Base-by-base conservation (phyloP, 2,113 vertebrate genomes). In the Eulacestoma nigropectus region DNA sequence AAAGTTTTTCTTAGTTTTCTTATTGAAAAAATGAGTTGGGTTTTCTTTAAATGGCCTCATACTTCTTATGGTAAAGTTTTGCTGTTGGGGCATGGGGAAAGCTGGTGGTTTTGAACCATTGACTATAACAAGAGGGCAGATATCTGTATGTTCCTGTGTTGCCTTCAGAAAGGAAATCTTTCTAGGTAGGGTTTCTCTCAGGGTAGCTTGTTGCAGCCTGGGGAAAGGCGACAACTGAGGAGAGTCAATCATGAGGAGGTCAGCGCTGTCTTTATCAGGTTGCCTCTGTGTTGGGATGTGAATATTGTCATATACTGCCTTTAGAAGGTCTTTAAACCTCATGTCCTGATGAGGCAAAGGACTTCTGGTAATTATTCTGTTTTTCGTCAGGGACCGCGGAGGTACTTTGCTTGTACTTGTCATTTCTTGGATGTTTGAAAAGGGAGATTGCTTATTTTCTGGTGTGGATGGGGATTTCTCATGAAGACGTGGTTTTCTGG, bases 41-140 rank as follows among this genome's bases (percentile, higher is more conserved):
- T 97, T 98, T 84, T 98, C 97, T 87, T 97, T 98, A 89, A 98
- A 92, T 56, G 98, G 97, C 65, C 94, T 97, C 32, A 97, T 91
- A 82, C 96, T 98, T 97, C 97, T 98, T 33, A 98, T 37, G 15
- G 95, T 96, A 63, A 98, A 92, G 3, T 69, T 96, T 72, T 98
- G 97, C 35, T 98, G 86, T 46, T 98, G 97, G 55, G 98, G 94
- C 4, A 83, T 95, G 56, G 97, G 96, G 39, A 98, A 98, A 53
- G 80, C 60, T 6, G 96, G 92, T 53, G 98, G 80, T 95, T 98
- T 98, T 63, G 98, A 97, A 22, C 97, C 95, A 37, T 72, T 98
- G n/a, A 97, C 91, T 55, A 94, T 94, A 95, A 96, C 68, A 35
- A 96, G 89, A 37, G 96, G 89, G 19, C 82, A 96, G 44, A 88